Evolutionary conservation across 1,140 invertebrate species (phyloP), one percentile per base, ranked within the genome.

Genomic region (Spodoptera litura): DNA sequence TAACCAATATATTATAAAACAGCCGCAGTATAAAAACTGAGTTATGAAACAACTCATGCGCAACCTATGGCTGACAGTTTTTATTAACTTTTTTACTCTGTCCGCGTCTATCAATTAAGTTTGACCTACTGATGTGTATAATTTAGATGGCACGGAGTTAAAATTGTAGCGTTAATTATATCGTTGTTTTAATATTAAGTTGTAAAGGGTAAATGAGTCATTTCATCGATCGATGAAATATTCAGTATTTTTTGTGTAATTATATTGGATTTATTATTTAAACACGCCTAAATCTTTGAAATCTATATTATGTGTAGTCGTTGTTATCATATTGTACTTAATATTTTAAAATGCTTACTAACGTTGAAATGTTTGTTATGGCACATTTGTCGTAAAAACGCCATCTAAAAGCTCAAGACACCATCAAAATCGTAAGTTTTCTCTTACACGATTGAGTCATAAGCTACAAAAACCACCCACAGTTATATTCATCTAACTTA

Each of bases 1-100:
- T 35, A 2, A 31, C 25, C 25, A 31, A 52, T 70, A 70, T 52
- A 53, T 31, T 64, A 49, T 12, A 44, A 12, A 35, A 44, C 61
- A 44, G 38, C 35, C 61, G 15, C 61, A 44, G n/a, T 3, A 49
- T 15, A 70, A 68, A 68, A 70, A 70, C 20, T 20, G 13, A 13
- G 12, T 70, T 70, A 53, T 53, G 66, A 70, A 70, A 70, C 49
- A 49, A 53, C 2, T 70, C 66, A 38, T 70, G 25, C 66, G 27
- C 44, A 25, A 52, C 4, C n/a, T 70, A 49, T 52, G 8, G 49
- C 44, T 49, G 13, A 20, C 25, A 70, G 12, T 70, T 53, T 70
- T 70, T 70, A 4, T 70, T 12, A 51, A 70, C 11, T 70, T 68
- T 70, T 70, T 38, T 64, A 20, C 20, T 68, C 4, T 0, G 62